These are phyloP conservation scores for Cephalopholis sonnerati DNA, from an alignment of 2,113 vertebrate species.

Conservation along the genomic window DNA sequence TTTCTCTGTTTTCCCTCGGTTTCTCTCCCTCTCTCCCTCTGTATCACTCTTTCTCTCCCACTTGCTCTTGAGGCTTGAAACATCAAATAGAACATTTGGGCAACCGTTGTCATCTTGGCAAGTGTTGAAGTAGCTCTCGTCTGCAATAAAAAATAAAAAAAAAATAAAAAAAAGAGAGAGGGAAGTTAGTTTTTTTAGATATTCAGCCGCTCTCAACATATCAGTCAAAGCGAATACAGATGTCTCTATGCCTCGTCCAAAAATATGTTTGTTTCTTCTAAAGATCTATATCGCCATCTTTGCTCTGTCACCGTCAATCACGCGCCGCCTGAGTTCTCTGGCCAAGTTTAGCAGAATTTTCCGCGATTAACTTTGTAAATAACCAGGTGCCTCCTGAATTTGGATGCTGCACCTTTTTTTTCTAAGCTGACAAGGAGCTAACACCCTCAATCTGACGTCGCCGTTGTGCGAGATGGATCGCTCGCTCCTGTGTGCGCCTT, in stretches of 20 bases:
- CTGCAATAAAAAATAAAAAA: constrained; percentile 26
- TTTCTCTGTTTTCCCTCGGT: constrained; percentile 56
- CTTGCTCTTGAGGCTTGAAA: constrained; percentile 81
- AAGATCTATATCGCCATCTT: constrained; percentile 66
- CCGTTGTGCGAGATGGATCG: constrained; percentile 55
- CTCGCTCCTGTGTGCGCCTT: constrained; percentile 44
- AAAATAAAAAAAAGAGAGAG: constrained; percentile 6
- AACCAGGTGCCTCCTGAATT: constrained; percentile 73
- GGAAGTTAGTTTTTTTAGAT: constrained; percentile 63
- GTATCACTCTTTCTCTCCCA: constrained; percentile 74
- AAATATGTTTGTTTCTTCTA: constrained; percentile 69
- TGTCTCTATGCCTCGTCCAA: constrained; percentile 71
- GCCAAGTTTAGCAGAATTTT: constrained; percentile 67
- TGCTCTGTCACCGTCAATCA: constrained; percentile 68
- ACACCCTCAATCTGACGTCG: constrained; percentile 66
- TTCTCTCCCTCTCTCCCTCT: constrained; percentile 62
- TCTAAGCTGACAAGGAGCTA: constrained; percentile 75
- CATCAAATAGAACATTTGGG: constrained; percentile 83
- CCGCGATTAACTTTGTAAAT: constrained; percentile 71
- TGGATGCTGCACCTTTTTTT: constrained; percentile 73
- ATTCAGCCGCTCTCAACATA: constrained; percentile 65
- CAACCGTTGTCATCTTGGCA: constrained; percentile 80
- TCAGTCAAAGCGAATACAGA: constrained; percentile 75
- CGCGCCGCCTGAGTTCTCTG: constrained; percentile 40
- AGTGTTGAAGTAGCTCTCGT: constrained; percentile 71